Evolutionary conservation across 2,797 vertebrate species (phyloP), one percentile per base, ranked within the genome.

Genomic region (Crenuchus spilurus): DNA sequence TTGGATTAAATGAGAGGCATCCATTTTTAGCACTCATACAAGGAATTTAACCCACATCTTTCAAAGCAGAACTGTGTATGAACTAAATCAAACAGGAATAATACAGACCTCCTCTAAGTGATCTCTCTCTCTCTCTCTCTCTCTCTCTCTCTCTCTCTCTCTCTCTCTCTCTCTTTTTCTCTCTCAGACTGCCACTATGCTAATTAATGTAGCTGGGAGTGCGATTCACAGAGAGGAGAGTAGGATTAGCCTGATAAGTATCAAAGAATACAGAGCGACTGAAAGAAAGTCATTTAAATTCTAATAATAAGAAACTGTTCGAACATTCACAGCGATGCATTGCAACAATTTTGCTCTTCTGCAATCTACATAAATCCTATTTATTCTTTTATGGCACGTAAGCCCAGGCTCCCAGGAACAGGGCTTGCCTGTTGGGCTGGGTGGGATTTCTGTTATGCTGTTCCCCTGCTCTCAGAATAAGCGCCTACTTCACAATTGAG

Each of bases 201-300:
- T 94, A 93, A 92, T 93, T 93, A 93, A 91, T 83, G 86, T 92
- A 88, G 90, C 90, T 92, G 87, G 88, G 87, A 92, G 91, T 90
- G 85, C 78, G 88, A 91, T 90, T 90, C 84, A 90, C 83, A 89
- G 61, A 76, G 91, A 88, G 87, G 84, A 90, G 90, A 89, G 88
- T 88, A 86, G 92, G 92, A 94, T 93, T 93, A 93, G 84, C 75
- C 86, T 84, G 91, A 93, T 94, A 92, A 93, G 90, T 89, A 94
- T 92, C 92, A 90, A 58, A 87, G 80, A 91, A 87, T 88, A 93
- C 88, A 92, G 89, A 90, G 90, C 87, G 83, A 90, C 87, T 92
- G 88, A 91, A 92, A 92, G 89, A 88, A 90, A 91, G 88, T 91
- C 89, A 92, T 93, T 92, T 92, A 90, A 91, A 92, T 92, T 91